Base-by-base conservation (phyloP, 1,140 invertebrate genomes). In the Tetragnatha versicolor region DNA sequence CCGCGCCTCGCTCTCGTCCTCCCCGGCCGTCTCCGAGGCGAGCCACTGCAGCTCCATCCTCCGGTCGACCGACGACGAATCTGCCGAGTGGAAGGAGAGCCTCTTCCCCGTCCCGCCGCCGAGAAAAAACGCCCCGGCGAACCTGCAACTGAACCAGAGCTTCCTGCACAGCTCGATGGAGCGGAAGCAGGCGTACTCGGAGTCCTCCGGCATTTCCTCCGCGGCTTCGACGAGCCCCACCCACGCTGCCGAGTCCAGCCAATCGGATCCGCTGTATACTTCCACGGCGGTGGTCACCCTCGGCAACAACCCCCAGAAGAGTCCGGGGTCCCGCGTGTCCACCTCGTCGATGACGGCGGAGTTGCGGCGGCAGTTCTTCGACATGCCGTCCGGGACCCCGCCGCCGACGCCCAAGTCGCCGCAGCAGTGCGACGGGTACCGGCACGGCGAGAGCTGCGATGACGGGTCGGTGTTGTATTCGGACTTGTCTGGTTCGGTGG, bases 361-460 rank as follows among this genome's bases (percentile, higher is more conserved):
- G 51, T 33, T 83, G 20, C 60, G 82, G 68, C 29, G 81, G 10
- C 82, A 83, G 65, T 83, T 83, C 49, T 83, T 83, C 60, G 81
- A 81, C 12, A 17, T 72, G 7, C 81, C 81, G 9, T 60, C 78
- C 6, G 65, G 60, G 12, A 6, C 29, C 0, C 31, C 61, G 22
- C 12, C 45, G 9, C 47, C 25, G 3, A 53, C 60, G 17, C 68
- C 47, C 47, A 20, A 70, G 47, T 35, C 12, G 12, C n/a, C 31
- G 2, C 39, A 45, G 33, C 29, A n/a, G 20, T 66, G 63, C 42
- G 3, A 25, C 27, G 14, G 63, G 14, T 3, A 45, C 55, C 10
- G 63, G 47, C 14, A 0, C 63, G 25, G 22, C 10, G 7, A 63
- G 27, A 27, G 60, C 35, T 2, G n/a, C n/a, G 39, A n/a, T 47